A percentile compares a stretch with the other conserved stretches of the same genome.
Conservation (phyloP, 2,113 vertebrate species). For the Carassius auratus region DNA sequence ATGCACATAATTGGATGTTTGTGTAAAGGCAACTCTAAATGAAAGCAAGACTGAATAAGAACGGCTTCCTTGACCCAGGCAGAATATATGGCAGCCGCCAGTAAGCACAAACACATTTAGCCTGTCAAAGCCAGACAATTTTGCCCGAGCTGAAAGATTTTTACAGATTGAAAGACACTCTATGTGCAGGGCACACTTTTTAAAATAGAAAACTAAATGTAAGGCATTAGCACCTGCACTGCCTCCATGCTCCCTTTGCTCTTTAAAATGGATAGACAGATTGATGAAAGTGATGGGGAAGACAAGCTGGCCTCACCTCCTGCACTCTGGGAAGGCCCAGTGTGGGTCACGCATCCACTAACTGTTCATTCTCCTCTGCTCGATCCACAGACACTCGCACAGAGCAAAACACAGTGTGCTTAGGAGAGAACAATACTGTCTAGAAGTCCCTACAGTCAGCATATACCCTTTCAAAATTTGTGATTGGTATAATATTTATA, state of each 20-base stretch:
- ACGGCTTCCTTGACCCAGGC: constrained; percentile 8
- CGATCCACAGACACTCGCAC: background rate
- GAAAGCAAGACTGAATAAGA: constrained; percentile 1
- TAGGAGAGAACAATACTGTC: background rate
- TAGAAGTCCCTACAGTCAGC: too few species aligned
- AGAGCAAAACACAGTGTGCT: background rate
- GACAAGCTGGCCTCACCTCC: constrained; percentile 24
- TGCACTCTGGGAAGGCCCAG: constrained; percentile 9
- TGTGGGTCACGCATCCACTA: constrained; percentile 11
- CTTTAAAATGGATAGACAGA: background rate
- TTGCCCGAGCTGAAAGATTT: background rate
- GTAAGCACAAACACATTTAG: constrained; percentile 18
- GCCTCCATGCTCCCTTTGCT: background rate
- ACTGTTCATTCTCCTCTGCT: background rate
- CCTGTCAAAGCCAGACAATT: constrained; percentile 2
- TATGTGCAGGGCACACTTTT: background rate
- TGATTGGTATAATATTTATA: too few species aligned
- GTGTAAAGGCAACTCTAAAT: background rate
- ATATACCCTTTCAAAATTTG: too few species aligned
- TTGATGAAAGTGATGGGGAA: constrained; percentile 46
- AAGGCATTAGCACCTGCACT: constrained; percentile 27
- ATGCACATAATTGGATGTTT: constrained; percentile 19
- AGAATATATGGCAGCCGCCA: background rate
- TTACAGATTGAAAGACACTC: background rate
- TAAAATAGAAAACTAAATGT: constrained; percentile 14